phyloP scores from a whole-genome alignment of 2,888 invertebrate species.

The Schrankia costaestrigalis region DNA sequence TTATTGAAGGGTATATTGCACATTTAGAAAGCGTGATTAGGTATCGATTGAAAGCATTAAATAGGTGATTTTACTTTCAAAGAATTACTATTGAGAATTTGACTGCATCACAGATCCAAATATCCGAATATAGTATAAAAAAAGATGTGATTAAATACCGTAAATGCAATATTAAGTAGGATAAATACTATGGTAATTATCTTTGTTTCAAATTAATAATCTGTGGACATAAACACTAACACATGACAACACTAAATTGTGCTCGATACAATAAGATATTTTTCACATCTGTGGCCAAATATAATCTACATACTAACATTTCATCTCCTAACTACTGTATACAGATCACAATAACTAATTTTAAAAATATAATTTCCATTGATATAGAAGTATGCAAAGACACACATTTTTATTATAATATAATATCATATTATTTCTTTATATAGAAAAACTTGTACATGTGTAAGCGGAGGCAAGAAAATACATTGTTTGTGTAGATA shows the following conservation, averaged over 20 bases:
- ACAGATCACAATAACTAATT: conserved; percentile 44
- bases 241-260: conserved; percentile 28
- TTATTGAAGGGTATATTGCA: no score
- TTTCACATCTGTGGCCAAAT: conserved; percentile 15
- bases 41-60: conserved; percentile 10
- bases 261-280: conserved; percentile 21
- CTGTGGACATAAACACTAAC: conserved; percentile 17
- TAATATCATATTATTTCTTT: conserved; percentile 33
- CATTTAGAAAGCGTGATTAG: no score
- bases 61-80: conserved; percentile 17
- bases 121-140: no score
- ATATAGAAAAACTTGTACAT: conserved; percentile 34
- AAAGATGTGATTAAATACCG: no score
- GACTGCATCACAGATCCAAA: conserved; percentile 28
- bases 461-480: conserved; percentile 49
- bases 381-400: conserved; percentile 56
- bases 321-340: conserved; percentile 60
- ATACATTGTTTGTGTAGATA: conserved; percentile 20
- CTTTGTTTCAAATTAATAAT: no score
- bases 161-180: no score
- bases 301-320: conserved; percentile 36
- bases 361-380: conserved; percentile 72
- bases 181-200: no score
- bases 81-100: conserved; percentile 13
- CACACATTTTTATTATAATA: conserved; percentile 44